These are phyloP conservation scores for Microchrysa polita DNA, from an alignment of 2,888 invertebrate species.

Conservation along the genomic window DNA sequence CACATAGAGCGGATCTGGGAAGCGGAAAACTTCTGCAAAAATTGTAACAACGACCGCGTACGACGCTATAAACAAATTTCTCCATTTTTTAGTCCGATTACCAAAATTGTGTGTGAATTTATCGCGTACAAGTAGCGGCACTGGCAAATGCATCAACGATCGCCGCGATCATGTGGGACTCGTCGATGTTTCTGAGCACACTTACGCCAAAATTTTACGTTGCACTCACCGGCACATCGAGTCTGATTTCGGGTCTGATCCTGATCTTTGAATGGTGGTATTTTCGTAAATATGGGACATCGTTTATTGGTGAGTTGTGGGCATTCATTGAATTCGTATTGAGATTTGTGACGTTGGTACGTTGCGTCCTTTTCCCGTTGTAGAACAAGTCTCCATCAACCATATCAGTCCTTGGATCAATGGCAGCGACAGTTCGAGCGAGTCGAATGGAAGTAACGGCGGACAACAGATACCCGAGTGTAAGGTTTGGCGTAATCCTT, in stretches of 20 bases:
- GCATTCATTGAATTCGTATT: no score
- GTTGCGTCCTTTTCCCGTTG: slow-evolving; percentile 22
- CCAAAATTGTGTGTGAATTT: not conserved
- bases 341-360: slow-evolving; percentile 6
- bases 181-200: slow-evolving; percentile 91
- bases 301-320: slow-evolving; percentile 77
- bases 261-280: slow-evolving; percentile 99
- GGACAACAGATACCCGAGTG: slow-evolving; percentile 73
- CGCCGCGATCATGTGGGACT: slow-evolving; percentile 74
- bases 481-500: slow-evolving; percentile 96
- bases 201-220: slow-evolving; percentile 99
- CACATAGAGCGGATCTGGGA: not conserved
- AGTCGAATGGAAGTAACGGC: slow-evolving; percentile 58
- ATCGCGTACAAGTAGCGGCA: no score
- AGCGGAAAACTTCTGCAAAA: slow-evolving; percentile 2
- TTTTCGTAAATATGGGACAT: slow-evolving; percentile 96
- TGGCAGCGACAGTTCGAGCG: slow-evolving; percentile 69
- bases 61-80: slow-evolving; percentile 3
- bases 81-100: not conserved
- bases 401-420: slow-evolving; percentile 95
- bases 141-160: slow-evolving; percentile 24
- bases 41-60: slow-evolving; percentile 21
- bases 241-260: slow-evolving; percentile 91
- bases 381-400: slow-evolving; percentile 93
- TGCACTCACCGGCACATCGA: slow-evolving; percentile 96